These are phyloP conservation scores for Pararge aegeria DNA, from an alignment of 1,140 invertebrate species.

Conservation along the genomic window DNA sequence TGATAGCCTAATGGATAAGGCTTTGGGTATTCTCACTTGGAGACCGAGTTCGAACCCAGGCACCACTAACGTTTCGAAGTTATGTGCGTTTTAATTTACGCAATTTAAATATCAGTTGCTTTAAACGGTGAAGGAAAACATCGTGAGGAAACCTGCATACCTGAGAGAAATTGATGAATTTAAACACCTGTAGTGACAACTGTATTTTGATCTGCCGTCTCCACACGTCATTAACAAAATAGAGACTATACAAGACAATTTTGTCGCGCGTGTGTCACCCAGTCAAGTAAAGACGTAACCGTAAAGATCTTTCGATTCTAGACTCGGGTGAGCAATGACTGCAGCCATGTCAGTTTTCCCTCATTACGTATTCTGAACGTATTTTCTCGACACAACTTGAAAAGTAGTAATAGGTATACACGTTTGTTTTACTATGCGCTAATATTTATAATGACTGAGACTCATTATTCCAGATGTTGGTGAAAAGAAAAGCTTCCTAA, in stretches of 20 bases:
- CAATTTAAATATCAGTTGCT: too few relatives aligned
- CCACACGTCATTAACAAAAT: too few relatives aligned
- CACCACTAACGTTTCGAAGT: too few relatives aligned
- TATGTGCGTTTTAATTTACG: too few relatives aligned
- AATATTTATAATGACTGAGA: slow-evolving; percentile 20
- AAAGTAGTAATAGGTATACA: slow-evolving; percentile 24
- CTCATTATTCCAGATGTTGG: slow-evolving; percentile 1
- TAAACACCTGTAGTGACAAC: too few relatives aligned
- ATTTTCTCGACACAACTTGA: slow-evolving; percentile 38
- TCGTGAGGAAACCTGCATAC: too few relatives aligned
- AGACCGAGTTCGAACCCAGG: too few relatives aligned
- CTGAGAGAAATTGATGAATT: too few relatives aligned
- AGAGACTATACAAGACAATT: slow-evolving; percentile 11
- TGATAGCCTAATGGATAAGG: too few relatives aligned
- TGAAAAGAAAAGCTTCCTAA: background rate
- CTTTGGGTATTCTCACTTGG: too few relatives aligned
- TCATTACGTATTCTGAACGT: slow-evolving; percentile 49
- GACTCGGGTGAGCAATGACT: slow-evolving; percentile 35
- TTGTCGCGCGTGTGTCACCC: background rate
- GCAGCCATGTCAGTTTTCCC: slow-evolving; percentile 41
- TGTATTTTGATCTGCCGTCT: too few relatives aligned
- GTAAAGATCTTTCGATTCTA: slow-evolving; percentile 48
- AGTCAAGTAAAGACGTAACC: slow-evolving; percentile 29
- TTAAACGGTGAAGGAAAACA: too few relatives aligned
- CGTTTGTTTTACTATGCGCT: slow-evolving; percentile 21